Percentiles rank a stretch among this genome's conserved stretches.
Conservation (phyloP, 2,888 invertebrate genomes). For the Tuta absoluta region DNA sequence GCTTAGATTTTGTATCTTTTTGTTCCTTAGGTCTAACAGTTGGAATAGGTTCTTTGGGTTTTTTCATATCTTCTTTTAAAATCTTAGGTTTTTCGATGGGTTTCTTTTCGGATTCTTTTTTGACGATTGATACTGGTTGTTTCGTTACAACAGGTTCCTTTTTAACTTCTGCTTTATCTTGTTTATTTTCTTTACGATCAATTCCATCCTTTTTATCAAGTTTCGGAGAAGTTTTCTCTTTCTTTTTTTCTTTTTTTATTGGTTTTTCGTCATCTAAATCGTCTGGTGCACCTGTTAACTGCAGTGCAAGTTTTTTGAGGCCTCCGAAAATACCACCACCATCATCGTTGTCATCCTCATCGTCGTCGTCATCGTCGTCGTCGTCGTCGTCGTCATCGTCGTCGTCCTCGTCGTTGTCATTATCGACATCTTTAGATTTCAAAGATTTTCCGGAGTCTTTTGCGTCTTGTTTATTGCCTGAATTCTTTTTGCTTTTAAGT, state of each 20-base stretch:
- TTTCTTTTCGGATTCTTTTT: slow-evolving; percentile 33
- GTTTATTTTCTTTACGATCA: slow-evolving; percentile 35
- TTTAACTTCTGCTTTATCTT: slow-evolving; percentile 30
- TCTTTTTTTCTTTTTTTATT: slow-evolving; percentile 29
- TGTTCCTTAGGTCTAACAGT: slow-evolving; percentile 29
- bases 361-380: slow-evolving; percentile 40
- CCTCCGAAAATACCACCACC: slow-evolving; percentile 24
- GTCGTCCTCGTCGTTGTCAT: slow-evolving; percentile 41
- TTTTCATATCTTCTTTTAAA: slow-evolving; percentile 27
- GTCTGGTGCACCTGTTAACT: slow-evolving; percentile 6
- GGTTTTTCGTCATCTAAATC: background rate
- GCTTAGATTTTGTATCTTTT: slow-evolving; percentile 35
- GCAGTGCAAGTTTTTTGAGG: slow-evolving; percentile 30
- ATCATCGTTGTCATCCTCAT: slow-evolving; percentile 39
- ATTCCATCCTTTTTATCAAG: slow-evolving; percentile 41
- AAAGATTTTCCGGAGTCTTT: slow-evolving; percentile 33
- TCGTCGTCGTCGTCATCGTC: slow-evolving; percentile 39
- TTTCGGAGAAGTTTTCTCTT: slow-evolving; percentile 32
- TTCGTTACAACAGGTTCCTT: slow-evolving; percentile 32
- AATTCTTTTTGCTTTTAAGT: slow-evolving; percentile 31
- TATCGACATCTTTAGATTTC: slow-evolving; percentile 42
- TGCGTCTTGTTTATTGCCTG: slow-evolving; percentile 21
- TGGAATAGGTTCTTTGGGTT: slow-evolving; percentile 31
- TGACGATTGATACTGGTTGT: slow-evolving; percentile 25
- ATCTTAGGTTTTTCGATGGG: slow-evolving; percentile 26